Evolutionary conservation across 2,797 vertebrate species (phyloP).

Genomic region (Anabas testudineus): DNA sequence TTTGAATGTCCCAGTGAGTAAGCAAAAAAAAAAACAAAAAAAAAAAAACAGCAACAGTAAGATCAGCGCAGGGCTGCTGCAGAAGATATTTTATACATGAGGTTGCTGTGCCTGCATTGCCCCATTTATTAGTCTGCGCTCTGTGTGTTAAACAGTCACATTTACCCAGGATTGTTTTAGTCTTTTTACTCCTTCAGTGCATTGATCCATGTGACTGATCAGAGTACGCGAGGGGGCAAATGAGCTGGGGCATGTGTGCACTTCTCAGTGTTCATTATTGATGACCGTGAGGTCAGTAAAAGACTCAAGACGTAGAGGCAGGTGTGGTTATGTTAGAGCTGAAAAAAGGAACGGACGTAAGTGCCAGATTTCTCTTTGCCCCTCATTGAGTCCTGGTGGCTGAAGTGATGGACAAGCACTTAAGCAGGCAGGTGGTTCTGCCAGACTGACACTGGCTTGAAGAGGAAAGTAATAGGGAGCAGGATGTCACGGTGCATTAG

Average conservation of each 20-base stretch:
- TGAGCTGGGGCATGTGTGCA: slow-evolving; percentile 30
- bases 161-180: slow-evolving; percentile 28
- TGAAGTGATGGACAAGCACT: slow-evolving; percentile 59
- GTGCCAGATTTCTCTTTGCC: slow-evolving; percentile 27
- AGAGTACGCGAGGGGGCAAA: slow-evolving; percentile 11
- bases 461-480: slow-evolving; percentile 41
- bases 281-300: slow-evolving; percentile 40
- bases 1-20: slow-evolving; percentile 18
- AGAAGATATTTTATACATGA: slow-evolving; percentile 48
- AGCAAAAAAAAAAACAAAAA: slow-evolving; percentile 34
- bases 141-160: slow-evolving; percentile 47
- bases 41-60: slow-evolving; percentile 12
- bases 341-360: slow-evolving; percentile 14
- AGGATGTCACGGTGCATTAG: slow-evolving; percentile 51
- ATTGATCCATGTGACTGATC: slow-evolving; percentile 41
- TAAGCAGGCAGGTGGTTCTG: slow-evolving; percentile 39
- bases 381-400: slow-evolving; percentile 19
- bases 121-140: slow-evolving; percentile 21
- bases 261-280: slow-evolving; percentile 46
- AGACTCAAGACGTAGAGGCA: slow-evolving; percentile 30
- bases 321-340: slow-evolving; percentile 25
- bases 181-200: slow-evolving; percentile 31
- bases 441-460: slow-evolving; percentile 33
- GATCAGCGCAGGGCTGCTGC: slow-evolving; percentile 21
- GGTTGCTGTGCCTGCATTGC: slow-evolving; percentile 6